Conservation (phyloP, 2,888 invertebrate genomes). For the Eustalomyia histrio region DNA sequence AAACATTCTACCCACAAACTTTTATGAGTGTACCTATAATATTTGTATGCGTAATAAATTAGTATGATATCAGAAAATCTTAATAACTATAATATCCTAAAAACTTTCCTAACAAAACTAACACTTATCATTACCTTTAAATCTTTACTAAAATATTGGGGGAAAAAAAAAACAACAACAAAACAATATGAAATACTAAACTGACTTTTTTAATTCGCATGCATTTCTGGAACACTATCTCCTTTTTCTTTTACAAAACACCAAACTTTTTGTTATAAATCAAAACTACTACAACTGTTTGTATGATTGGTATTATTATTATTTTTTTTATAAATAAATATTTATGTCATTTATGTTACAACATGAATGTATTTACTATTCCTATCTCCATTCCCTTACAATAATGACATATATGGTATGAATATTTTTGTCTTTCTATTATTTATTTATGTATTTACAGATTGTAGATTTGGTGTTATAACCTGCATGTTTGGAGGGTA, state of each 20-base stretch:
- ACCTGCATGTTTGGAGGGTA: slow-evolving; percentile 41
- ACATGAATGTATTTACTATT: neutral
- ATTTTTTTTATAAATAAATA: neutral
- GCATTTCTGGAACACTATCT: slow-evolving; percentile 12
- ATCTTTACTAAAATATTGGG: neutral
- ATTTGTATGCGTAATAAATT: slow-evolving; percentile 28
- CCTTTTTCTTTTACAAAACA: neutral
- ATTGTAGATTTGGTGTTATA: slow-evolving; percentile 22
- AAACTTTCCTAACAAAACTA: neutral
- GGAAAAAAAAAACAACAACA: neutral
- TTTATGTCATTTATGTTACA: slow-evolving; percentile 30
- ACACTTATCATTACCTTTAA: neutral
- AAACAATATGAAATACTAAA: neutral
- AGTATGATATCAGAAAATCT: slow-evolving; percentile 2
- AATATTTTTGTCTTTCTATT: neutral
- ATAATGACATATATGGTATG: neutral
- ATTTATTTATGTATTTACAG: neutral
- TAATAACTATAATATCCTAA: slow-evolving; percentile 8
- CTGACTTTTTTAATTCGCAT: slow-evolving; percentile 13
- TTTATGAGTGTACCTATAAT: too few relatives aligned
- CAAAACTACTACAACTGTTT: neutral
- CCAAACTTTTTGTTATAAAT: neutral
- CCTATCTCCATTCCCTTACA: slow-evolving; percentile 25
- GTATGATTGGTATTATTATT: too few relatives aligned
- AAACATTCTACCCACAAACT: too few relatives aligned